Conservation (phyloP, 2,113 vertebrate species). For the Progne subis region DNA sequence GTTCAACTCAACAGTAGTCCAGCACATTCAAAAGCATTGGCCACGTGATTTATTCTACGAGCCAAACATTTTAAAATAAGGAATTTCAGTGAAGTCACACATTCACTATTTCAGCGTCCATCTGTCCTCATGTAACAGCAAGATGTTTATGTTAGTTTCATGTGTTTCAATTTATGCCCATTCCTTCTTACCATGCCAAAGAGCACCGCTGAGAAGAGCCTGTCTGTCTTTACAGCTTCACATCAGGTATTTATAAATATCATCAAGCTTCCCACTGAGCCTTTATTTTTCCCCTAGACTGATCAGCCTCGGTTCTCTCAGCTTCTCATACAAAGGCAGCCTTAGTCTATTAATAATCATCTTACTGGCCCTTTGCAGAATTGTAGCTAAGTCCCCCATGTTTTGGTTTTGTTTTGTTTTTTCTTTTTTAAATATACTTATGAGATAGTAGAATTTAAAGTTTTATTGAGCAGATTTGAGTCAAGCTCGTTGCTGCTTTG, state of each 20-base stretch:
- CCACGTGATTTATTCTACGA: neutral
- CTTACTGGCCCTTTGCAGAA: neutral
- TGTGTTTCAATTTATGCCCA: neutral
- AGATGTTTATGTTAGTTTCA: neutral
- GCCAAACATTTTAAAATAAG: neutral
- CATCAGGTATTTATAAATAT: neutral
- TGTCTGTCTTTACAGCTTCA: neutral
- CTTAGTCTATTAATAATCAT: neutral
- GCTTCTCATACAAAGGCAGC: neutral
- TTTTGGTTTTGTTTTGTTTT: neutral
- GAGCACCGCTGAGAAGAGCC: neutral
- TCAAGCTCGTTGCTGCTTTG: neutral
- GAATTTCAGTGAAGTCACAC: neutral
- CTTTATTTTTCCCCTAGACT: neutral
- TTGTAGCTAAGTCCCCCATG: neutral
- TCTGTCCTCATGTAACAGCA: neutral
- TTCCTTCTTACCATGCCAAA: neutral
- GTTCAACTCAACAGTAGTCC: neutral
- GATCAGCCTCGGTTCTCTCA: neutral
- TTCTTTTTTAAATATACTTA: neutral
- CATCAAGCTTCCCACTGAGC: neutral
- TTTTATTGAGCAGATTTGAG: neutral
- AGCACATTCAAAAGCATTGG: neutral
- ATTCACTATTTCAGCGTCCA: neutral
- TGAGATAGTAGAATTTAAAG: neutral